Base-by-base conservation (phyloP, 2,797 vertebrate species). In the Falco columbarius region DNA sequence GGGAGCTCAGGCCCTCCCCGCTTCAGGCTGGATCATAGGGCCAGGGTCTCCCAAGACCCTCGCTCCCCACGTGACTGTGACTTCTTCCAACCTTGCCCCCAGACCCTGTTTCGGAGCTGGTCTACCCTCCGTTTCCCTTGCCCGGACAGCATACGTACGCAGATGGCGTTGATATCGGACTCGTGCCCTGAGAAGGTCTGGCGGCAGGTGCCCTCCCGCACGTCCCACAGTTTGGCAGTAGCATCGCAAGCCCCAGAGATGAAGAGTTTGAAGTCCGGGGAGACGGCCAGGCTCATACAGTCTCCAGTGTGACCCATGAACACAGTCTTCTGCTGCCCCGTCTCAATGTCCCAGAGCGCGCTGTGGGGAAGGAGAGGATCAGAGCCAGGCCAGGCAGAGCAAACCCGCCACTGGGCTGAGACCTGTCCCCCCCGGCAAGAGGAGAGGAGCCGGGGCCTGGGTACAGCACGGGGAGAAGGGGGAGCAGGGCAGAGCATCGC, bases 301-400 rank as follows among this genome's bases (percentile, higher is more conserved):
- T 99, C 99, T 46, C 99, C 99, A 2, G 99, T 99, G 95, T 99
- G 99, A 58, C 99, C 99, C 18, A 98, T 72, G 70, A 99, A 99
- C 68, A 99, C 94, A 0, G 98, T 99, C 98, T 99, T 99, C 97
- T 99, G 98, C 91, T 98, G 98, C 49, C 99, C 99, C 0, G 99
- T 99, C 98, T 99, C 99, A 15, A 99, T 99, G 97, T 99, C 99
- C 99, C 99, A 99, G 80, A 99, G 98, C 3, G 98, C 98, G 2
- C 99, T 99, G 95, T 1, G 23, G 10, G 47, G 89, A 67, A 55
- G 63, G 54, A 68, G 58, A 81, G 59, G 16, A 29, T 77, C 56
- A 77, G 90, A 54, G 68, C n/a, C 54, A 24, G 8, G 58, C 65
- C 51, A 34, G 73, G 19, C 47, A 47, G 46, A 68, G 5, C 49